Evolutionary conservation across 2,888 invertebrate species (phyloP), one percentile per base, ranked within the genome.

Genomic region (Melinaea menophilus): DNA sequence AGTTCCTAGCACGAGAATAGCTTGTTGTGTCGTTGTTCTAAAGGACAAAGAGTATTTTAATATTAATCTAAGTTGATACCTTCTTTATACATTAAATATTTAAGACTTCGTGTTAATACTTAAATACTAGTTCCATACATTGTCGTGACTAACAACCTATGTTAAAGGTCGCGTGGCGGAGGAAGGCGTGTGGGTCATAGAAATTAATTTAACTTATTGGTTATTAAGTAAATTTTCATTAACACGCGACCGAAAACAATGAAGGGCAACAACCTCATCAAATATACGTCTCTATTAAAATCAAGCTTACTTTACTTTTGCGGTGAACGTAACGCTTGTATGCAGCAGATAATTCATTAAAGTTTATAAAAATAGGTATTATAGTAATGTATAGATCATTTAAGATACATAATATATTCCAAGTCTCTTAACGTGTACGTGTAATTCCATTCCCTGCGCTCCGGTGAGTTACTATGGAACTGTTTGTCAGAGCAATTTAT

Each of bases 401-500:
- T 9, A 41, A 11, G 7, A 41, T 5, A 37, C 7, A 41, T 41
- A 51, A 51, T 31, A 31, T 3, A 51, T 51, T 31, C 31, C 3
- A 51, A 31, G 31, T 51, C 51, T 9, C 41, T 41, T 9, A 41
- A 51, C 55, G 55, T 55, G 57, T 57, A 55, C 55, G 55, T 61
- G 64, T 61, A 64, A 60, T 55, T 35, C 55, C 58, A 47, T 48
- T 61, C 61, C 57, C 64, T 37, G 37, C 60, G 35, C 57, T 61
- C 31, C 31, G 51, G 51, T 61, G 46, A 55, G 58, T 33, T 61
- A 55, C 41, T 55, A 58, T 61, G 55, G 48, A 34, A 64, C 58
- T 61, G 58, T 58, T 61, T 58, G 64, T 64, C 61, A 61, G 57
- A 55, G 61, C 64, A 61, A 64, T 64, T 64, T 64, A 64, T 64